These are phyloP conservation scores for Pachypanchax playfairii DNA, from an alignment of 2,113 vertebrate genomes.

Conservation along the genomic window DNA sequence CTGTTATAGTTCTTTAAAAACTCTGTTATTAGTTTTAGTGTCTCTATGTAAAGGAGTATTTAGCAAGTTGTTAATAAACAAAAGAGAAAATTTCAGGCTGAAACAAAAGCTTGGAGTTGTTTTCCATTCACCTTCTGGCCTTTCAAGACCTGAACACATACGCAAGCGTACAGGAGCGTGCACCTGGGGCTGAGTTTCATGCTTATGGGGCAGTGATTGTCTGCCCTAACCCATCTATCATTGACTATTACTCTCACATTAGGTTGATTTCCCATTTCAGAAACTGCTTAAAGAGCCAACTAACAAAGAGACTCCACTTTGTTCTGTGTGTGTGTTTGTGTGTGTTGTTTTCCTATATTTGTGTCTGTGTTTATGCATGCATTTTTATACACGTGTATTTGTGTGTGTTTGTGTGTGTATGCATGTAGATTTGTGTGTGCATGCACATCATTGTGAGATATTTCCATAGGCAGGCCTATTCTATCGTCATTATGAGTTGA, in stretches of 20 bases:
- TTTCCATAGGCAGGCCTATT: conserved; percentile 80
- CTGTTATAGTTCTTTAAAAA: background rate
- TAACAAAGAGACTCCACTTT: conserved; percentile 68
- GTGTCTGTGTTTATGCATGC: conserved; percentile 58
- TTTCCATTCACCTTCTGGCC: conserved; percentile 75
- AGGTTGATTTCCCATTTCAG: conserved; percentile 75
- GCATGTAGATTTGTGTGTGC: conserved; percentile 21
- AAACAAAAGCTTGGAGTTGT: conserved; percentile 50
- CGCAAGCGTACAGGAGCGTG: conserved; percentile 61
- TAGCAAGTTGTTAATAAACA: background rate
- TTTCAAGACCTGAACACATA: conserved; percentile 57
- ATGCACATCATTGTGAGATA: conserved; percentile 62
- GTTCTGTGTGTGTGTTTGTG: conserved; percentile 34
- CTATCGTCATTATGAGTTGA: conserved; percentile 77
- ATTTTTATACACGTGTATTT: conserved; percentile 44
- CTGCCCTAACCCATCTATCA: conserved; percentile 80
- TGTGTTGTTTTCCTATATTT: conserved; percentile 51
- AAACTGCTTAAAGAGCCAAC: conserved; percentile 71
- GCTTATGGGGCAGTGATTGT: conserved; percentile 78
- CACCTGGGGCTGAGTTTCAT: conserved; percentile 60
- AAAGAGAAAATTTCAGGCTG: conserved; percentile 26
- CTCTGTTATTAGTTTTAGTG: background rate
- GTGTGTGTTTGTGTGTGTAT: conserved; percentile 3
- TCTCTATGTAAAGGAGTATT: background rate
- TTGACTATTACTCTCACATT: conserved; percentile 76